These are phyloP conservation scores for Uropetala carovei DNA, from an alignment of 2,888 invertebrate species.

Conservation along the genomic window DNA sequence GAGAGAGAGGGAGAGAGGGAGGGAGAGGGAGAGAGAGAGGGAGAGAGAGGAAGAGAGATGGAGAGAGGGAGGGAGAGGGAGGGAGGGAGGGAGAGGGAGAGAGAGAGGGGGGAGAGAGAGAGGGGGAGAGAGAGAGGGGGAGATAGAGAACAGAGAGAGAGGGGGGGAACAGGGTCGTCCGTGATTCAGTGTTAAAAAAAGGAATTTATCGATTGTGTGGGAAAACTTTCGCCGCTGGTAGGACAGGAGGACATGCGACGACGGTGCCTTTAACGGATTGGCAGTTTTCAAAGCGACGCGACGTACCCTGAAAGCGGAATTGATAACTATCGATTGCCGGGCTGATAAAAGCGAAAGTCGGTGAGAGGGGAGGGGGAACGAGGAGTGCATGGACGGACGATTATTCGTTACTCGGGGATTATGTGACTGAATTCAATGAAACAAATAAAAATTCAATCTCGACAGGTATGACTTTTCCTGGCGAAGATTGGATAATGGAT, in stretches of 20 bases:
- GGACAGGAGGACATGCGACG: not conserved
- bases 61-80: not conserved
- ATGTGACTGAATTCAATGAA: too few relatives aligned
- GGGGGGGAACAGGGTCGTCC: not conserved
- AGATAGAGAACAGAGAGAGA: not conserved
- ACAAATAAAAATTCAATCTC: too few relatives aligned
- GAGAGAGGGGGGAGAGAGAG: not conserved
- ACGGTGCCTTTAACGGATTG: conserved; percentile 32
- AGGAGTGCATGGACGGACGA: not conserved
- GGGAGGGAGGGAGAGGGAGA: not conserved
- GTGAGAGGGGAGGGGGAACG: too few relatives aligned
- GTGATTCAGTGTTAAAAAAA: conserved; percentile 27
- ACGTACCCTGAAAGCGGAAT: conserved; percentile 14
- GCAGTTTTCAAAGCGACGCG: conserved; percentile 5
- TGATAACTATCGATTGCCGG: conserved; percentile 4
- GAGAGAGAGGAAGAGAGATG: too few relatives aligned
- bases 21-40: not conserved
- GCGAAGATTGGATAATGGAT: too few relatives aligned
- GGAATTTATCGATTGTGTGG: conserved; percentile 6
- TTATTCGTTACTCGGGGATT: not conserved
- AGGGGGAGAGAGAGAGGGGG: not conserved
- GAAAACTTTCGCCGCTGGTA: conserved; percentile 20
- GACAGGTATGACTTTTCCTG: too few relatives aligned
- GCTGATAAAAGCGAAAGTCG: not conserved
- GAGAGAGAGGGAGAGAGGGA: not conserved